Base-by-base conservation (phyloP, 2,888 invertebrate genomes). In the Cephalotes varians region DNA sequence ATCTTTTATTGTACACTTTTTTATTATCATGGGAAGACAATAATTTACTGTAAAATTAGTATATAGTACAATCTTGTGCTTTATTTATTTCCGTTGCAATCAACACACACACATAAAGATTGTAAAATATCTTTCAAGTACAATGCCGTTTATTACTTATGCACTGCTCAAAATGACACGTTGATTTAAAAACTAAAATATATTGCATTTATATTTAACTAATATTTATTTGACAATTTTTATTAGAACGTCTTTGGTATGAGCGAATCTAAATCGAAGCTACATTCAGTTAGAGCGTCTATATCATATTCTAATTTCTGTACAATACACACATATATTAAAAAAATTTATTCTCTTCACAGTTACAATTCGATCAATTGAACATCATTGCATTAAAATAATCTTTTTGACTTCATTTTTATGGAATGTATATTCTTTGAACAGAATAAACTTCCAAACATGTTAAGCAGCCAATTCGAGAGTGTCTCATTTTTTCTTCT, bases 201-300 rank as follows among this genome's bases (percentile, higher is more conserved):
- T 64, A 64, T 65, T 76, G 25, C 15, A 12, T 64, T 37, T 51
- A 25, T 37, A 37, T 74, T 18, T n/a, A n/a, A 15, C 28, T 51
- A n/a, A 73, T 4, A 25, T 51, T 44, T 74, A 60, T 44, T 60
- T 60, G 12, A 72, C 58, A 73, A 28, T n/a, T 64, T 65, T 49
- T n/a, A 15, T 64, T 18, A 72, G 40, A 64, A 65, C 18, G 51
- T 77, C 77, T 77, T 77, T 77, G 77, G 77, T 69, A 69, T 51
- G 21, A 69, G n/a, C 15, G 40, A 62, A 64, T 64, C 25, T 40
- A 40, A 9, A 56, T 44, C 44, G n/a, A 71, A 49, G 31, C 6
- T 62, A 73, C 21, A 47, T 34, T 47, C 12, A 31, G 9, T 7
- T 84, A 86, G 85, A 60, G 51, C 25, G 15, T 21, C 25, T 40